These are phyloP conservation scores for Mus pahari DNA, from an alignment of 2,113 vertebrate genomes.

Conservation along the genomic window DNA sequence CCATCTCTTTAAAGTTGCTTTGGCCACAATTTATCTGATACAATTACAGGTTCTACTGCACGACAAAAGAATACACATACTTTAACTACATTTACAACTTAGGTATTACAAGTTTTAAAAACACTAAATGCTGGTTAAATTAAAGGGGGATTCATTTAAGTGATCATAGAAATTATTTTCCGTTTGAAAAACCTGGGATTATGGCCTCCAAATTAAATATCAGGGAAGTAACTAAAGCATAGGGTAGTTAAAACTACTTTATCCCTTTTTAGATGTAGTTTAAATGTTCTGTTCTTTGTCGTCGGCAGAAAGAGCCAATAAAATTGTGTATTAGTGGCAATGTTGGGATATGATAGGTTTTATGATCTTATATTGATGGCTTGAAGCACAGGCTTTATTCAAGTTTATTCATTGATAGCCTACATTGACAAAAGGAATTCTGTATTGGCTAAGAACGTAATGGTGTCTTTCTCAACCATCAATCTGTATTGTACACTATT, in stretches of 20 bases:
- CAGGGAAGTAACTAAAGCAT: slow-evolving; percentile 14
- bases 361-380: not conserved
- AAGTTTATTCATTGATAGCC: slow-evolving; percentile 38
- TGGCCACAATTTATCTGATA: not conserved
- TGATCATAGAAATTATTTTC: not conserved
- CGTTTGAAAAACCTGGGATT: not conserved
- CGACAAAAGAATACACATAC: not conserved
- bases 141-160: not conserved
- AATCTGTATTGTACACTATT: slow-evolving; percentile 69
- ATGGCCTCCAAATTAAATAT: not conserved
- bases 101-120: not conserved
- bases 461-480: slow-evolving; percentile 55
- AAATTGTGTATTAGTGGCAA: not conserved
- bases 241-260: not conserved
- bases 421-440: slow-evolving; percentile 50
- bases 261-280: not conserved
- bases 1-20: not conserved
- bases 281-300: slow-evolving; percentile 46
- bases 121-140: not conserved
- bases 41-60: not conserved
- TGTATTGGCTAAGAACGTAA: slow-evolving; percentile 63
- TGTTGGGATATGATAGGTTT: not conserved
- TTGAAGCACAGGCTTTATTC: slow-evolving; percentile 13
- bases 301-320: not conserved
- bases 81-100: slow-evolving; percentile 10